phyloP scores from a whole-genome alignment of 2,888 invertebrate genomes.

The Macrophya alboannulata region DNA sequence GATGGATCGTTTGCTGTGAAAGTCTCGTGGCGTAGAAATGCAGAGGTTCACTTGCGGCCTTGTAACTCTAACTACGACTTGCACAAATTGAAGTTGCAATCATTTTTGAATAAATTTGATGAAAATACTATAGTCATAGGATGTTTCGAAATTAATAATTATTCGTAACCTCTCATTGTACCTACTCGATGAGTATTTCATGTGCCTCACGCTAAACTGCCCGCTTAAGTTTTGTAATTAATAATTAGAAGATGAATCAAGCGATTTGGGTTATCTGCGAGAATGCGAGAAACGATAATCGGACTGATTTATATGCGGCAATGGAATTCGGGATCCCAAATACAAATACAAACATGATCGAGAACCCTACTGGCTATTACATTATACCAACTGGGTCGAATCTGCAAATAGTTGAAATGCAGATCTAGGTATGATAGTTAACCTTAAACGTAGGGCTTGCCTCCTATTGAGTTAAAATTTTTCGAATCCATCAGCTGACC shows the following conservation, averaged over 20 bases:
- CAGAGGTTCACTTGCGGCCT: too few species aligned
- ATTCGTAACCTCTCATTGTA: not conserved
- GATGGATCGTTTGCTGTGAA: too few species aligned
- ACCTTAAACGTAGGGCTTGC: not conserved
- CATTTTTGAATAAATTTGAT: too few species aligned
- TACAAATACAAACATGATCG: slow-evolving; percentile 39
- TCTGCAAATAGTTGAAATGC: slow-evolving; percentile 23
- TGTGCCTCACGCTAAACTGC: not conserved
- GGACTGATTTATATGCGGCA: not conserved
- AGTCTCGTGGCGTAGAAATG: too few species aligned
- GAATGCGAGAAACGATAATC: slow-evolving; percentile 31
- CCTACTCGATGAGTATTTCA: too few species aligned
- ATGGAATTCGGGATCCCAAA: not conserved
- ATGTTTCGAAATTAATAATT: too few species aligned
- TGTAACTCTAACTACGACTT: too few species aligned
- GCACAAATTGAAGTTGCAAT: too few species aligned
- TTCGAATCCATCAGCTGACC: not conserved
- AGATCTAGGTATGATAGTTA: not conserved
- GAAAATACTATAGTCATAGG: too few species aligned
- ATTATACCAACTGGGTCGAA: not conserved
- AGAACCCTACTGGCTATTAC: not conserved
- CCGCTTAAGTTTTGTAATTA: not conserved
- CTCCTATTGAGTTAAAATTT: not conserved
- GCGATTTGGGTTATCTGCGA: slow-evolving; percentile 1
- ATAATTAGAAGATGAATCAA: not conserved